Percentiles rank a stretch among this genome's conserved stretches.
Conservation (phyloP, 2,797 vertebrate genomes). For the Urophycis tenuis region DNA sequence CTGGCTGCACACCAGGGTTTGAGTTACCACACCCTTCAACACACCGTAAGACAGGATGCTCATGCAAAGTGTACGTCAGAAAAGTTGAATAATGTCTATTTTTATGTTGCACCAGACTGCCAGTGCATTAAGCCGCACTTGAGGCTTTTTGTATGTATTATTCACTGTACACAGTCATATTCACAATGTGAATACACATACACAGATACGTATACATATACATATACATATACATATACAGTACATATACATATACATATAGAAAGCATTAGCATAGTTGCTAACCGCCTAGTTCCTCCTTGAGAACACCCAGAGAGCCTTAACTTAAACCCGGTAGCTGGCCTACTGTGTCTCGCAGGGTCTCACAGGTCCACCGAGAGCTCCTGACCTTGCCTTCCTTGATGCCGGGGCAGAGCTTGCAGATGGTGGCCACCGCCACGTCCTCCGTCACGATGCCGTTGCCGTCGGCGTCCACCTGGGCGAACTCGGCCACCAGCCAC, state of each 20-base stretch:
- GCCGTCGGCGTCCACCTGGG: conserved; percentile 83
- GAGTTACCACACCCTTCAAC: background rate
- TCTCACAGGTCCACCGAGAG: background rate
- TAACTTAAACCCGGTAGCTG: background rate
- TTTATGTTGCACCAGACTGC: background rate
- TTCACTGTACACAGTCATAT: too few species aligned
- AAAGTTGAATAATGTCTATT: too few species aligned
- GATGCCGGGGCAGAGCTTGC: conserved; percentile 86
- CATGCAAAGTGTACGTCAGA: background rate
- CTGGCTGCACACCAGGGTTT: conserved; percentile 1
- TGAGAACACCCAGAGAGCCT: background rate
- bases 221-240: too few species aligned
- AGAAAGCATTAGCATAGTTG: background rate
- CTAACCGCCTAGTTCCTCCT: background rate
- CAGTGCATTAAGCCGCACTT: background rate
- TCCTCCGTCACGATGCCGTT: conserved; percentile 91
- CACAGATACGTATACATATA: too few species aligned
- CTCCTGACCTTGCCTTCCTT: conserved; percentile 84
- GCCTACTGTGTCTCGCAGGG: too few species aligned
- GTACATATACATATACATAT: too few species aligned
- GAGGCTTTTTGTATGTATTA: too few species aligned
- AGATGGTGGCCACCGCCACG: conserved; percentile 85
- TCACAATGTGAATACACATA: too few species aligned
- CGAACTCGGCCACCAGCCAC: conserved; percentile 85
- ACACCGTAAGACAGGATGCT: background rate